Evolutionary conservation across 2,113 vertebrate species (phyloP), one percentile per base, ranked within the genome.

Genomic region (Eleginops maclovinus): DNA sequence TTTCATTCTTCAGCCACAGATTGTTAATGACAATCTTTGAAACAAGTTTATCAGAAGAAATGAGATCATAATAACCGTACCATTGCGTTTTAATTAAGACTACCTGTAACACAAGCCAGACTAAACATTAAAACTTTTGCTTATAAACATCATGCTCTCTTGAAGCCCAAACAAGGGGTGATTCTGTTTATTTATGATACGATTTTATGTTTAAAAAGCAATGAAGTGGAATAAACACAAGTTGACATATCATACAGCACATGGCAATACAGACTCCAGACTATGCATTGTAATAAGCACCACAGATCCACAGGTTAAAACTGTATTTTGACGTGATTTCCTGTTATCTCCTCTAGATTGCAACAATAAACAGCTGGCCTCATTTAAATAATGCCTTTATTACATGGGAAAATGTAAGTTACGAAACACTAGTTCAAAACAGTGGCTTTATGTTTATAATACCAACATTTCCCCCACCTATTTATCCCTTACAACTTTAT

Each of bases 111-210:
- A 68, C 19, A 85, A 75, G 55, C 65, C 75, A 87, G 90, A 91
- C 82, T 76, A 88, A 86, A 89, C 83, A 88, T 77, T 63, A 58
- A 41, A 80, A 73, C 36, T 7, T 59, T 60, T 54, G 22, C 44
- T 79, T 81, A 83, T 70, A 82, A 86, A 81, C 72, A 83, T 46
- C 66, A 68, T 21, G 59, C 69, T 78, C 59, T 81, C 79, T 72
- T 77, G 67, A 84, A 79, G 50, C 75, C 77, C 68, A 87, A 91
- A 90, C 86, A 91, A 79, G 44, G 11, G 60, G 54, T 74, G 80
- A 85, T 91, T 84, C 75, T 91, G 90, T 92, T 92, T 90, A 87
- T 74, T 72, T 59, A 65, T 79, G 75, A 89, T 88, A 79, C 68
- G 77, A 73, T 69, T 50, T 73, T 51, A 62, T 88, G 88, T 86